Evolutionary conservation across 2,797 vertebrate species (phyloP).

Genomic region (Brachyalestes nurse): DNA sequence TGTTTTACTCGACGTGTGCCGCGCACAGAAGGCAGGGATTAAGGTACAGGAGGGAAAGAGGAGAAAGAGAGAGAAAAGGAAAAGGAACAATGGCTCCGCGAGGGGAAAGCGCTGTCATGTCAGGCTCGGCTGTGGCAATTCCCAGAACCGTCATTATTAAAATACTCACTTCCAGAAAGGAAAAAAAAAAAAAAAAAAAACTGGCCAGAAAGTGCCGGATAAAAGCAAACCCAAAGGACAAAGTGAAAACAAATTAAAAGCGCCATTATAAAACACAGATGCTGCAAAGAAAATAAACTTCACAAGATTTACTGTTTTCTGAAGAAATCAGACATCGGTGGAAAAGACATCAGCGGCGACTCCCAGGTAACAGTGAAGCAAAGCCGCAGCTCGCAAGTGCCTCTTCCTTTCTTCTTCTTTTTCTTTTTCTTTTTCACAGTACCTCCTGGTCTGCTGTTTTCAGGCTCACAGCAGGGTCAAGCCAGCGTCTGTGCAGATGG

Average conservation of each 20-base stretch:
- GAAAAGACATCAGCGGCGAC: slow-evolving; percentile 89
- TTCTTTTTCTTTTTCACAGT: slow-evolving; percentile 28
- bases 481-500: slow-evolving; percentile 79
- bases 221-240: slow-evolving; percentile 90
- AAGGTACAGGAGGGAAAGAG: slow-evolving; percentile 68
- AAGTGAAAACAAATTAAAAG: slow-evolving; percentile 97
- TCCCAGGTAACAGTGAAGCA: slow-evolving; percentile 71
- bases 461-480: slow-evolving; percentile 73
- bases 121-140: slow-evolving; percentile 74
- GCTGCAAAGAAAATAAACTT: slow-evolving; percentile 97
- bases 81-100: slow-evolving; percentile 71
- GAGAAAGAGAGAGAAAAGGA: slow-evolving; percentile 68
- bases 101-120: slow-evolving; percentile 68
- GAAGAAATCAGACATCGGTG: slow-evolving; percentile 87
- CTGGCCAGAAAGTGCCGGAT: slow-evolving; percentile 80
- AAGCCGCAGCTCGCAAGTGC: slow-evolving; percentile 28
- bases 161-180: slow-evolving; percentile 84
- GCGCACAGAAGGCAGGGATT: slow-evolving; percentile 75
- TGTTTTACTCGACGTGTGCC: slow-evolving; percentile 61
- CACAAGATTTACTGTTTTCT: slow-evolving; percentile 89
- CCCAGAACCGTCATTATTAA: slow-evolving; percentile 86
- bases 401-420: slow-evolving; percentile 3
- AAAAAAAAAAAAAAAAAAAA: slow-evolving; percentile 55
- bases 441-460: slow-evolving; percentile 75
- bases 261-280: slow-evolving; percentile 97